Base-by-base conservation (phyloP, 2,797 vertebrate species). In the Enteromius viviparus region DNA sequence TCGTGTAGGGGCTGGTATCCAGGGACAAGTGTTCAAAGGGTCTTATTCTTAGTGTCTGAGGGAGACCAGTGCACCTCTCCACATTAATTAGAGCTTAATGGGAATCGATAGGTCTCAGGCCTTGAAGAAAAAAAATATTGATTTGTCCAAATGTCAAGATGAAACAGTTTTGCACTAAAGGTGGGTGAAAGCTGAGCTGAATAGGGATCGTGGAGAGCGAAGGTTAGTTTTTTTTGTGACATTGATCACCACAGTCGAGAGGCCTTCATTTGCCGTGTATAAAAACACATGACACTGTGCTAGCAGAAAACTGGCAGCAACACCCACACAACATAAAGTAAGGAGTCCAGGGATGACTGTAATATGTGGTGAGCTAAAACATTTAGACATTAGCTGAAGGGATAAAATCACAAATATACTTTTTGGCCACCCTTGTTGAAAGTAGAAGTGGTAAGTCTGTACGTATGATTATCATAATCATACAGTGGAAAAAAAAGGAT, bases 91-190 rank as follows among this genome's bases (percentile, higher is more conserved):
- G 85, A 88, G 75, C 83, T 86, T 82, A 85, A 87, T 69, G 12
- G 69, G 87, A 82, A 91, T 90, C 89, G 65, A 89, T 91, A 87
- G 55, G 76, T 87, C 85, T 66, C 85, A 87, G 77, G 76, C 71
- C 66, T 77, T 80, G 74, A 86, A 87, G 81, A 51, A 88, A 88
- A 86, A 87, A 85, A 76, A 19, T 88, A 85, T 84, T 88, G 84
- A 88, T 88, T 60, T 82, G 37, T 60, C 84, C 55, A 89, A 90
- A 90, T 92, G 87, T 89, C 90, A 90, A 87, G 86, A 90, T 89
- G 86, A 92, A 88, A 90, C 85, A 84, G 77, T 84, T 90, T 89
- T 90, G 83, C 74, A 1, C 42, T 78, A 64, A 68, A 69, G 70
- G 65, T 78, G 26, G 26, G 45, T 72, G 8, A 47, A 37, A 76